These are phyloP conservation scores for Allacma fusca DNA, from an alignment of 2,888 invertebrate genomes.

Conservation along the genomic window DNA sequence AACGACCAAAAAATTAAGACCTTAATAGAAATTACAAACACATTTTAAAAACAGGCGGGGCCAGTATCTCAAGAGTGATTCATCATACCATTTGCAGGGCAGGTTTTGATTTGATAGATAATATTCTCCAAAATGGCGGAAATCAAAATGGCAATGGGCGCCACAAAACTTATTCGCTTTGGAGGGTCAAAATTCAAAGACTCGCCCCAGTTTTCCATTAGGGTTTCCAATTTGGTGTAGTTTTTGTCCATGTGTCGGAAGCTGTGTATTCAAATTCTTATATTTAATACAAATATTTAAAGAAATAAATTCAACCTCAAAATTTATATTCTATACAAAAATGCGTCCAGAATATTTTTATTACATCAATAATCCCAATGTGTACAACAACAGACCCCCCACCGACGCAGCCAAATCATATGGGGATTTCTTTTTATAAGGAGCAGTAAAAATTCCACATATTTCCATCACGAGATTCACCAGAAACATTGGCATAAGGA, in stretches of 20 bases:
- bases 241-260: too few relatives aligned
- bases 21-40: not conserved
- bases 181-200: not conserved
- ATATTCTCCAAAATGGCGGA: slow-evolving; percentile 36
- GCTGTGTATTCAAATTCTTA: too few relatives aligned
- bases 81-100: not conserved
- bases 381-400: not conserved
- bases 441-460: not conserved
- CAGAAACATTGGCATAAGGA: not conserved
- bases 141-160: not conserved
- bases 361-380: not conserved
- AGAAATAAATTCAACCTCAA: not conserved
- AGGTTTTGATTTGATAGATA: slow-evolving; percentile 22
- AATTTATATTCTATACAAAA: not conserved
- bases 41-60: not conserved
- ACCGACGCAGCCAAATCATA: not conserved
- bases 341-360: not conserved
- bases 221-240: too few relatives aligned
- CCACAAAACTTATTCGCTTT: not conserved
- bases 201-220: not conserved
- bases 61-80: too few relatives aligned
- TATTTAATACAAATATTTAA: too few relatives aligned
- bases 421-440: not conserved
- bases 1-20: not conserved
- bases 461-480: not conserved